phyloP scores from a whole-genome alignment of 2,113 vertebrate genomes.

The Oryzias curvinotus region DNA sequence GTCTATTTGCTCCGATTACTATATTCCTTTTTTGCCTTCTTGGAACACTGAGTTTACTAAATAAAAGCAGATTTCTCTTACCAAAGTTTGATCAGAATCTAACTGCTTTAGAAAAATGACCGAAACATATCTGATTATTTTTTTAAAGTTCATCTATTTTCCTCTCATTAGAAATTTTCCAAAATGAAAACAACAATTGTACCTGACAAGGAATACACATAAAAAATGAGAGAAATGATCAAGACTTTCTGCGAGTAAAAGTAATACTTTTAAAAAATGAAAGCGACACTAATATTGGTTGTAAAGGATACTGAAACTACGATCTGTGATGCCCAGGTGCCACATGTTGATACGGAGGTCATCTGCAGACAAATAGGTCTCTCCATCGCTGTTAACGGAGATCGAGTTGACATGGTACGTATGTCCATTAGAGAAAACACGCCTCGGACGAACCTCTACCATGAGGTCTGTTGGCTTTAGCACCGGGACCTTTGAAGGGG shows the following conservation, averaged over 20 bases:
- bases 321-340: conserved; percentile 94
- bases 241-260: neutral
- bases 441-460: conserved; percentile 91
- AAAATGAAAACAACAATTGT: too few species aligned
- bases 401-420: conserved; percentile 96
- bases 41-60: too few species aligned
- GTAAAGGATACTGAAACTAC: conserved; percentile 94
- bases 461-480: conserved; percentile 91
- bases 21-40: too few species aligned
- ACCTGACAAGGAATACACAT: too few species aligned
- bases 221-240: neutral
- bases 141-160: too few species aligned
- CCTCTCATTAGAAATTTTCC: too few species aligned
- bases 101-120: too few species aligned
- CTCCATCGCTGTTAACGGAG: conserved; percentile 93
- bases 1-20: too few species aligned
- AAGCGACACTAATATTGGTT: neutral
- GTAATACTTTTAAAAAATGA: neutral
- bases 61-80: too few species aligned
- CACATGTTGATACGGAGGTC: conserved; percentile 95
- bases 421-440: conserved; percentile 91
- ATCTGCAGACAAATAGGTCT: conserved; percentile 91
- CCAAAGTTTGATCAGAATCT: too few species aligned
- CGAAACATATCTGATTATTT: too few species aligned
- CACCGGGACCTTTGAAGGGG: conserved; percentile 81